Conservation (phyloP, 2,113 vertebrate genomes). For the Megatriorchis doriae region DNA sequence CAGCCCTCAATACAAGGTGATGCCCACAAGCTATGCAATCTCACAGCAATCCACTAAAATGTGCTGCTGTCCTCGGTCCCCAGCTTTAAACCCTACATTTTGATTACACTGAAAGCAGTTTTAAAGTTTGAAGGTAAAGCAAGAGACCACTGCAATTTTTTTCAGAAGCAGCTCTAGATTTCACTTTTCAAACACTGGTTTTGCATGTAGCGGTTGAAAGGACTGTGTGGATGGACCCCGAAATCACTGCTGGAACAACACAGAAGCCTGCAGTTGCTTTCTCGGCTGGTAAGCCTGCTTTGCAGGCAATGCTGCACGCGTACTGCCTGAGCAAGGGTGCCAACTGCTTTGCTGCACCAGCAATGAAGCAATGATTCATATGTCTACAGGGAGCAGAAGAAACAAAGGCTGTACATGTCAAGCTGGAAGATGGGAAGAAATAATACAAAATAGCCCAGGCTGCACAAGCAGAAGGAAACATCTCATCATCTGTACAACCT, state of each 20-base stretch:
- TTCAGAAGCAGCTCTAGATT: background rate
- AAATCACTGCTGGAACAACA: background rate
- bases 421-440: background rate
- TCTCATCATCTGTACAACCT: background rate
- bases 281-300: background rate
- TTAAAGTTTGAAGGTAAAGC: background rate
- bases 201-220: background rate
- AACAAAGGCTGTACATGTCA: background rate
- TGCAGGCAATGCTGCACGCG: background rate
- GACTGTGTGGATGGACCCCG: background rate
- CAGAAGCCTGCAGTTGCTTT: background rate
- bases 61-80: accelerated
- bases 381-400: background rate
- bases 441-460: background rate
- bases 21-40: background rate
- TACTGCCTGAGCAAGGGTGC: background rate
- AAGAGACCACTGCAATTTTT: background rate
- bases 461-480: background rate
- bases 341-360: constrained; percentile 18
- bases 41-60: background rate
- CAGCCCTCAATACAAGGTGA: background rate
- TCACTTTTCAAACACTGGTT: background rate
- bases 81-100: accelerated
- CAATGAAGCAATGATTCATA: background rate
- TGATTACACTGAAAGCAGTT: background rate